phyloP scores from a whole-genome alignment of 2,797 vertebrate species.

The Orientallactaga sibirica region DNA sequence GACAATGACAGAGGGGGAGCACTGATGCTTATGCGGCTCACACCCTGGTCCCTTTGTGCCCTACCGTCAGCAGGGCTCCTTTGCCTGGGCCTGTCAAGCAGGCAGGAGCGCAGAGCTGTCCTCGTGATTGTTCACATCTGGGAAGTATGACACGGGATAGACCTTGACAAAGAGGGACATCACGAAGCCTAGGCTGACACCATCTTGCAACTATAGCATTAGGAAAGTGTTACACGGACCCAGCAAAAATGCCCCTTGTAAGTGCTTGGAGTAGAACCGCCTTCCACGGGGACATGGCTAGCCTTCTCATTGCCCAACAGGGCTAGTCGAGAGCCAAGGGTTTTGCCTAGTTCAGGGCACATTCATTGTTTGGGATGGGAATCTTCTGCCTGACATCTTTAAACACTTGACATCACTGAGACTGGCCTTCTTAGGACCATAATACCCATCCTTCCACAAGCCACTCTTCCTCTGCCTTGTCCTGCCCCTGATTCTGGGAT shows the following conservation, averaged over 20 bases:
- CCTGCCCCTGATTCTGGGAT: fast-evolving
- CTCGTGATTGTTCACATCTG: too few relatives aligned
- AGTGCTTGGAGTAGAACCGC: fast-evolving
- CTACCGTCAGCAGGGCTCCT: fast-evolving
- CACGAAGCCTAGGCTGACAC: too few relatives aligned
- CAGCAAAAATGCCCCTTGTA: too few relatives aligned
- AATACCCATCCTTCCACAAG: not conserved
- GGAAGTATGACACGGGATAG: fast-evolving
- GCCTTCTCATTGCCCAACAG: fast-evolving
- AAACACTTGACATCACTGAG: not conserved
- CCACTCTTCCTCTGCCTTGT: not conserved
- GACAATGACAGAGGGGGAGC: not conserved
- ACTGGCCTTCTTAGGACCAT: not conserved
- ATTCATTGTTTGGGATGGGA: not conserved
- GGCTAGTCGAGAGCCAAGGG: fast-evolving
- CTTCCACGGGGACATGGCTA: not conserved
- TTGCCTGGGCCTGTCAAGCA: not conserved
- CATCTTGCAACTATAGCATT: too few relatives aligned
- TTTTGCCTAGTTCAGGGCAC: too few relatives aligned
- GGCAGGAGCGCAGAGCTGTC: fast-evolving
- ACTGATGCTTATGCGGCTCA: fast-evolving
- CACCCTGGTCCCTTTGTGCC: fast-evolving
- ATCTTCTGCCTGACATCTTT: not conserved
- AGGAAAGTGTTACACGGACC: too few relatives aligned
- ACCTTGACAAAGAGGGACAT: not conserved